Percentiles rank a stretch among this genome's conserved stretches.
Evolutionary conservation across 2,888 invertebrate species (phyloP).

Genomic region (Heliconius aoede): DNA sequence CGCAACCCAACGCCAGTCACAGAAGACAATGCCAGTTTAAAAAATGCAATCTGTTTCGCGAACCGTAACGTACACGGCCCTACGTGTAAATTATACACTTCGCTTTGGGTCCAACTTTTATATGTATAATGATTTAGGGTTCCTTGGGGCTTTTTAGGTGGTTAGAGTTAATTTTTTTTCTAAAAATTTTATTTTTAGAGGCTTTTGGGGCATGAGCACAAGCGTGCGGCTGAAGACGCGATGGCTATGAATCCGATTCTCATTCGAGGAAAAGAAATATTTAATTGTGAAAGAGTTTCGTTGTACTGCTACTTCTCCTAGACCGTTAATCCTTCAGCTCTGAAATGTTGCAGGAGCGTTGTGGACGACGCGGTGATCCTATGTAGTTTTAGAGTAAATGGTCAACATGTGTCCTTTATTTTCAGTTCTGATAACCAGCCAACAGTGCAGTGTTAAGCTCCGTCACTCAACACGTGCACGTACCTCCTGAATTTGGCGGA

Average conservation of each 20-base stretch:
- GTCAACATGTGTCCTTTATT: no score
- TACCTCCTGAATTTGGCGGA: background rate
- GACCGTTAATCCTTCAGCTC: no score
- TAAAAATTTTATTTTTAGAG: no score
- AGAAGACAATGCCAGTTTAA: conserved; percentile 72
- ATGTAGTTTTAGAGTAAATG: no score
- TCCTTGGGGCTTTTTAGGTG: background rate
- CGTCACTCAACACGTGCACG: background rate
- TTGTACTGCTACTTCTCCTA: no score
- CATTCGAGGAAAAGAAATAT: background rate
- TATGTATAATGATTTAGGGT: conserved; percentile 17
- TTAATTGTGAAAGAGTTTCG: no score
- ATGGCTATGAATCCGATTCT: background rate
- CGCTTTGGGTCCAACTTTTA: conserved; percentile 11
- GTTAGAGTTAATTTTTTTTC: no score
- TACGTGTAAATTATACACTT: conserved; percentile 52
- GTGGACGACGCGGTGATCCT: no score
- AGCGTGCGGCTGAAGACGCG: no score
- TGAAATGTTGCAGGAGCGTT: no score
- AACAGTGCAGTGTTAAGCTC: background rate
- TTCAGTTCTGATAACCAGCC: background rate
- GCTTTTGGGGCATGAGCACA: no score
- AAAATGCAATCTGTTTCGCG: conserved; percentile 58
- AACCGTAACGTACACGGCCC: conserved; percentile 59
- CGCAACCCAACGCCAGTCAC: conserved; percentile 52